Base-by-base conservation (phyloP, 2,888 invertebrate genomes). In the Dolichomitus sp. region DNA sequence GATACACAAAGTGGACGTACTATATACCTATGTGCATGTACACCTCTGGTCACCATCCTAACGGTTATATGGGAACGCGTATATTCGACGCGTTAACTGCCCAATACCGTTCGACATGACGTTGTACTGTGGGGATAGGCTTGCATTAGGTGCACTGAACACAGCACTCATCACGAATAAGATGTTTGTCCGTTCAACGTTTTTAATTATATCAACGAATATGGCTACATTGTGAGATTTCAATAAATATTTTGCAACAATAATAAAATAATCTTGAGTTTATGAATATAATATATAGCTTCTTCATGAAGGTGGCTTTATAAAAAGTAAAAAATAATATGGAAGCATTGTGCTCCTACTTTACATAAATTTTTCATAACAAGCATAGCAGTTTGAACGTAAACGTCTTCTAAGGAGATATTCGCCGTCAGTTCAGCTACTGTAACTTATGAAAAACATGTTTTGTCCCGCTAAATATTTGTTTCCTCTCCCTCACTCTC, bases 51-150 rank as follows among this genome's bases (percentile, higher is more conserved):
- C 12, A 3, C 45, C n/a, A 72, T 59, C 45, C 19, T 59, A 33
- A 59, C 45, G 59, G 45, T 59, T 59, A 27, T 45, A 59, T 59
- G 17, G 45, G 17, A 72, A 72, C 45, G 59, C 45, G 72, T 59
- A 45, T 72, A 42, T 54, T 40, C 17, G 57, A 70, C 27, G 42
- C 65, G 57, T 72, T 63, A 76, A 76, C 76, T 59, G 57, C 17
- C 45, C 57, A 45, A 70, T 23, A 57, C 57, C 17, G 12, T 57
- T 70, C n/a, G 27, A 65, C 11, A 48, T 11, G 17, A 68, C 57
- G 30, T 59, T 54, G 33, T 65, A 33, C 37, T 63, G n/a, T 23
- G 45, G 7, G 7, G 40, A 40, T 4, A 37, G 70, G 48, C 19
- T 80, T 69, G 37, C 74, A 63, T 66, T 63, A 54, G 11, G 40